Percentiles rank a stretch among this genome's conserved stretches.
These are phyloP conservation scores for Drosophila athabasca DNA, from an alignment of 1,140 invertebrate species.

Conservation along the genomic window DNA sequence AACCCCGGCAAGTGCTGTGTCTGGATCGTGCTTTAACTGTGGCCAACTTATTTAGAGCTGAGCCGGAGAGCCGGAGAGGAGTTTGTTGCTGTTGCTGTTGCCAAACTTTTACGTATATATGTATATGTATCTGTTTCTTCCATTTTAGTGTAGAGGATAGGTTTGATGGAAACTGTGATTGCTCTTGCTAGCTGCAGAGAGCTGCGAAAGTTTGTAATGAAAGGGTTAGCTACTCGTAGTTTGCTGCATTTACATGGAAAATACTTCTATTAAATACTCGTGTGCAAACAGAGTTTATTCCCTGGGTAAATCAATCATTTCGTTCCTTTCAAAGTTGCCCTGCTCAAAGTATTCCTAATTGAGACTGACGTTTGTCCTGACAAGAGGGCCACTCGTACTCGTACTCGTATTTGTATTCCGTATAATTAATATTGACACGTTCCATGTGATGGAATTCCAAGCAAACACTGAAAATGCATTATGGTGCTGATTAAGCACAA, in stretches of 20 bases:
- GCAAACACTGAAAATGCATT: conserved; percentile 46
- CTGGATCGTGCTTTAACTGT: conserved; percentile 65
- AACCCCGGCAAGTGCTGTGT: conserved; percentile 29
- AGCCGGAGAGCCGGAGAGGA: conserved; percentile 5
- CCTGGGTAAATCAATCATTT: conserved; percentile 23
- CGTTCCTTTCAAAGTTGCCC: conserved; percentile 9
- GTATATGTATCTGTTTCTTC: neutral
- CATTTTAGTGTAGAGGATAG: conserved; percentile 14
- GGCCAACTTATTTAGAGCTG: conserved; percentile 59
- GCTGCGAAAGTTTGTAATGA: conserved; percentile 18
- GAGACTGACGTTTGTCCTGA: conserved; percentile 15
- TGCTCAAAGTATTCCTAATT: conserved; percentile 15
- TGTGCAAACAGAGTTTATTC: neutral
- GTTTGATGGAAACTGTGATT: conserved; percentile 58
- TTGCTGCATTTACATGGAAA: conserved; percentile 7
- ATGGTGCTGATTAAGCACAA: conserved; percentile 36
- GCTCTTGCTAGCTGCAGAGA: conserved; percentile 3
- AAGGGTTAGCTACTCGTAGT: conserved; percentile 1
- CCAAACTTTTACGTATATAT: conserved; percentile 22
- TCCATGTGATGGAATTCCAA: conserved; percentile 26
- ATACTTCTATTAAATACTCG: neutral
- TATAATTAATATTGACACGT: conserved; percentile 43
- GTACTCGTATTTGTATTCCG: neutral
- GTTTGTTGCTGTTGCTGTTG: conserved; percentile 41
- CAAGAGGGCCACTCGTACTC: neutral